Conservation (phyloP, 2,113 vertebrate species). For the Dicentrarchus labrax region DNA sequence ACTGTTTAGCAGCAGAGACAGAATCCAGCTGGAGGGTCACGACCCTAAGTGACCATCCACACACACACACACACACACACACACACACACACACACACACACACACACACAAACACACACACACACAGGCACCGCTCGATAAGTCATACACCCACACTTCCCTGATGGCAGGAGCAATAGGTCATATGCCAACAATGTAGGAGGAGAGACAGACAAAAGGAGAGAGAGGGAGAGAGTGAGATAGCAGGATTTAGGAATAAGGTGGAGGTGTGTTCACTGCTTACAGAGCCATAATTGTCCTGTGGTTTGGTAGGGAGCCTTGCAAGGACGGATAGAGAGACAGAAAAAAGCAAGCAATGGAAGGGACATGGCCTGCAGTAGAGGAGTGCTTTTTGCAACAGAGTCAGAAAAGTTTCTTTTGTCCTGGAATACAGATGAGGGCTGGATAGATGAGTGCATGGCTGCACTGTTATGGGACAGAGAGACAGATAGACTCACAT, state of each 20-base stretch:
- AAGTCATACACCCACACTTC: conserved; percentile 68
- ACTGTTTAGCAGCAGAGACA: conserved; percentile 76
- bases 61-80: conserved; percentile 33
- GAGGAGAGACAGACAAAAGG: conserved; percentile 22
- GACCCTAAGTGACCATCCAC: conserved; percentile 71
- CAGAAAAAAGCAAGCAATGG: conserved; percentile 11
- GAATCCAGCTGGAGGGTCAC: conserved; percentile 77
- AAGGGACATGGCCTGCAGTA: conserved; percentile 33
- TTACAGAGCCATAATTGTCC: conserved; percentile 51
- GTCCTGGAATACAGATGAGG: conserved; percentile 71
- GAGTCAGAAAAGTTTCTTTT: conserved; percentile 60
- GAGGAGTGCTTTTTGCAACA: conserved; percentile 45
- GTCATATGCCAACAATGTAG: conserved; percentile 62
- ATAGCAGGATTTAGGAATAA: conserved; percentile 48
- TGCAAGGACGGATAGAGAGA: conserved; percentile 18
- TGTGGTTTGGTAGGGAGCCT: conserved; percentile 26
- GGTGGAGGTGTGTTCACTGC: conserved; percentile 31
- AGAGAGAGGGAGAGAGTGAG: neutral
- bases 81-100: conserved; percentile 28
- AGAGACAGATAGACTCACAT: conserved; percentile 11
- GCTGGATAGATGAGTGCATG: conserved; percentile 24
- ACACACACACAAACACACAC: conserved; percentile 28
- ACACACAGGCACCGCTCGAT: conserved; percentile 30
- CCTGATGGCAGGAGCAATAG: conserved; percentile 74
- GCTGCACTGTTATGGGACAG: conserved; percentile 29